These are phyloP conservation scores for Galeopsomyia nigrocyanea DNA, from an alignment of 2,888 invertebrate genomes.

Conservation along the genomic window DNA sequence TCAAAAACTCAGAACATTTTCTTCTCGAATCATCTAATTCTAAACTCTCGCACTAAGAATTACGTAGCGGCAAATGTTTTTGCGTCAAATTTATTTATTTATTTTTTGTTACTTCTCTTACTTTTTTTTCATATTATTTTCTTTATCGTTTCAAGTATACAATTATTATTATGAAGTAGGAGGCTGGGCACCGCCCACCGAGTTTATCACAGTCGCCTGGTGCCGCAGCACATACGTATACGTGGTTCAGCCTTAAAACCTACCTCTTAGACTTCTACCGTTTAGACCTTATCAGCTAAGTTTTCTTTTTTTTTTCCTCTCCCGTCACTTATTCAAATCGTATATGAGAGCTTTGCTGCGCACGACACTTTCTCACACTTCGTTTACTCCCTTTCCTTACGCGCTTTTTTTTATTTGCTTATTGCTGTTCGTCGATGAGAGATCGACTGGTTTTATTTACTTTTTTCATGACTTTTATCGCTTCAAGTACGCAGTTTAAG, in stretches of 20 bases:
- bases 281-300: slow-evolving; percentile 44
- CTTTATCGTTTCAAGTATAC: slow-evolving; percentile 58
- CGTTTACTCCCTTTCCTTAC: slow-evolving; percentile 31
- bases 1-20: slow-evolving; percentile 38
- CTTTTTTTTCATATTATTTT: slow-evolving; percentile 27
- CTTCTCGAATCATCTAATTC: neutral
- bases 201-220: slow-evolving; percentile 69
- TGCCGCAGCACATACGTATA: slow-evolving; percentile 70
- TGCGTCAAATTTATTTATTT: slow-evolving; percentile 37
- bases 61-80: slow-evolving; percentile 45
- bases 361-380: slow-evolving; percentile 33
- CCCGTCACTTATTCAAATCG: slow-evolving; percentile 27
- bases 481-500: slow-evolving; percentile 14
- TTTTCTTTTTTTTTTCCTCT: slow-evolving; percentile 38
- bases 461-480: slow-evolving; percentile 21
- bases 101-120: slow-evolving; percentile 27
- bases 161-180: slow-evolving; percentile 67
- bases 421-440: slow-evolving; percentile 37
- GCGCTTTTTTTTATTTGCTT: slow-evolving; percentile 40
- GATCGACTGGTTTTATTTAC: slow-evolving; percentile 17
- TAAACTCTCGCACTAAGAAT: slow-evolving; percentile 35
- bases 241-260: slow-evolving; percentile 69
- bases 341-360: slow-evolving; percentile 40
- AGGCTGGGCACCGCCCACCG: slow-evolving; percentile 70
- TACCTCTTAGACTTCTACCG: slow-evolving; percentile 61